Evolutionary conservation across 2,797 vertebrate species (phyloP).

Genomic region (Macroramphosus scolopax): DNA sequence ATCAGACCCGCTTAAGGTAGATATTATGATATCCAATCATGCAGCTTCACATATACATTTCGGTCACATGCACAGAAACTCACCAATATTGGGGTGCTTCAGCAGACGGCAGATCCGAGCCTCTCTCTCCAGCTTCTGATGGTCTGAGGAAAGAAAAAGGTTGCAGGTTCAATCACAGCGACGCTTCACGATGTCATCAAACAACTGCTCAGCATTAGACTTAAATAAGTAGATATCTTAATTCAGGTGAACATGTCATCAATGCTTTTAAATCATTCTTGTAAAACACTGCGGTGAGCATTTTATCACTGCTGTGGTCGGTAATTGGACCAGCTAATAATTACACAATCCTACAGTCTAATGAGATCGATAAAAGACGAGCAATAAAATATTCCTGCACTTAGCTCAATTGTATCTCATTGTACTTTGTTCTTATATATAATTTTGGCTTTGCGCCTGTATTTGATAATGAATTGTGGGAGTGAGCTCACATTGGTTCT

Average conservation of each 20-base stretch:
- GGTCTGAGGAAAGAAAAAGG: constrained; percentile 54
- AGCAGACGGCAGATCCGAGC: constrained; percentile 74
- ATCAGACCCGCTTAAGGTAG: too few relatives aligned
- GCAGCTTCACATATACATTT: not conserved
- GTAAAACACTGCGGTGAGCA: too few relatives aligned
- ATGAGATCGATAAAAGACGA: too few relatives aligned
- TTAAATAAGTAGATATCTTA: too few relatives aligned
- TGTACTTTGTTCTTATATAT: too few relatives aligned
- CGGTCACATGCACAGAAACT: constrained; percentile 32
- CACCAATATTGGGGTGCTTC: constrained; percentile 75
- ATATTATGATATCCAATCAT: not conserved
- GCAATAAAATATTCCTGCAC: not conserved
- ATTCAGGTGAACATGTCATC: not conserved
- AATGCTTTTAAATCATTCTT: not conserved
- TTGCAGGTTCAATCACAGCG: not conserved
- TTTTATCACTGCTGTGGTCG: too few relatives aligned
- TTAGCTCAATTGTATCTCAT: too few relatives aligned
- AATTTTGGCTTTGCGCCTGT: not conserved
- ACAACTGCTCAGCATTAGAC: not conserved
- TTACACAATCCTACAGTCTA: too few relatives aligned
- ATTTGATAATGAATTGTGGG: too few relatives aligned
- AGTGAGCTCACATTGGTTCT: too few relatives aligned
- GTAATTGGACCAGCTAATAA: too few relatives aligned
- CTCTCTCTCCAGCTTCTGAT: constrained; percentile 75
- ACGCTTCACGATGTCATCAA: not conserved